phyloP scores from a whole-genome alignment of 2,888 invertebrate genomes.

The Cremastinae sp. region DNA sequence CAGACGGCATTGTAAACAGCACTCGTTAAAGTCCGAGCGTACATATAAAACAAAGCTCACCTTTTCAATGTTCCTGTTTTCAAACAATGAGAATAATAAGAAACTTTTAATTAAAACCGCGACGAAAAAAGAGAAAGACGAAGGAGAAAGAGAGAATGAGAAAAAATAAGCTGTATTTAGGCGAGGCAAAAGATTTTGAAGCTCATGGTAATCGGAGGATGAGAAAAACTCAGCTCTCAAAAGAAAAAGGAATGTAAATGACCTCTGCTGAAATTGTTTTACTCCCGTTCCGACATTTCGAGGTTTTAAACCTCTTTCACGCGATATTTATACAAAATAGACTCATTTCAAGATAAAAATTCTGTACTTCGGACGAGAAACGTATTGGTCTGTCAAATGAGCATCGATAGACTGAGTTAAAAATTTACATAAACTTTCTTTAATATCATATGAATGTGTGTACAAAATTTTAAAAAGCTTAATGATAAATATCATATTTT shows the following conservation, averaged over 20 bases:
- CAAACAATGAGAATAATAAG: conserved; percentile 75
- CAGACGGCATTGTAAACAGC: conserved; percentile 71
- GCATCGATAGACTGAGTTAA: too few relatives aligned
- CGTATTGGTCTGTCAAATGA: background rate
- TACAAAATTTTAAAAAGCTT: too few relatives aligned
- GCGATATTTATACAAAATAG: background rate
- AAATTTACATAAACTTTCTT: too few relatives aligned
- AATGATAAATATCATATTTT: too few relatives aligned
- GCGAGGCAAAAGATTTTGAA: conserved; percentile 41
- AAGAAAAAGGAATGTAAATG: conserved; percentile 3
- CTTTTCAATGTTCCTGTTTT: conserved; percentile 43
- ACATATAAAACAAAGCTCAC: conserved; percentile 65
- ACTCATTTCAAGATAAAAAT: background rate
- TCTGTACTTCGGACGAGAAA: background rate
- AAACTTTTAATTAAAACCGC: conserved; percentile 77
- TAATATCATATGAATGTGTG: too few relatives aligned
- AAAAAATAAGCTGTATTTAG: conserved; percentile 21
- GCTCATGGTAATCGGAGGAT: conserved; percentile 41
- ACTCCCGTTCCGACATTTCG: background rate
- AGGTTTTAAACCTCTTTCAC: background rate
- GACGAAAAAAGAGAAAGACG: conserved; percentile 65
- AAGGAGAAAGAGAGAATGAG: conserved; percentile 31
- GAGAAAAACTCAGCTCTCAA: conserved; percentile 10
- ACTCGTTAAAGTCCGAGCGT: conserved; percentile 67
- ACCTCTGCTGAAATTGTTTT: conserved; percentile 2